Evolutionary conservation across 2,797 vertebrate genomes (phyloP), one percentile per base, ranked within the genome.

Genomic region (Chrysocyon brachyurus): DNA sequence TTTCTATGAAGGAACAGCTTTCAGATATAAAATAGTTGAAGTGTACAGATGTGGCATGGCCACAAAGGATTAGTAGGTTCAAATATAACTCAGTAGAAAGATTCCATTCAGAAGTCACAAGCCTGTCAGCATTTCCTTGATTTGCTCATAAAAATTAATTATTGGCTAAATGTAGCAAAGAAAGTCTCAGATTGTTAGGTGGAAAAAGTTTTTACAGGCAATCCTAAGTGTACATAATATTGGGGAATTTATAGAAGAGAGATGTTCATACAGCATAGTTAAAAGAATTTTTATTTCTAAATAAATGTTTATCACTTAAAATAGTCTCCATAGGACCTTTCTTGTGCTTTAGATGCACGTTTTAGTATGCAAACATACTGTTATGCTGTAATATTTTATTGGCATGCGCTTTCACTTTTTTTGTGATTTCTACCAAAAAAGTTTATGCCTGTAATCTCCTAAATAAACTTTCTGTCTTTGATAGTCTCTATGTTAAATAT

Each of bases 121-220:
- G 70, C 36, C 72, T 73, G 64, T 79, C 93, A 95, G 83, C 78
- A 66, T 77, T 95, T 94, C 78, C 79, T 61, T 88, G 26, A 61
- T 68, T 91, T 46, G 17, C 24, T 83, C 56, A n/a, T 73, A 91
- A 96, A 96, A 91, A 91, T 70, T 64, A 91, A 86, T 82, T 86
- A n/a, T 56, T 40, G 59, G 64, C 33, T 87, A 95, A 96, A 96
- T 77, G 82, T 91, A 92, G 64, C 31, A 68, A 77, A 90, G 64
- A 87, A 95, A 78, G 91, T 46, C 75, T 85, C 64, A 96, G 87
- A 66, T 70, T 82, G 7, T 79, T 49, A 84, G 68, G 46, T 83
- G 89, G 6, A 77, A 89, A 73, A 90, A 82, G 57, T 90, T 91
- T 94, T 90, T 64, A 64, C n/a, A 63, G 82, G 64, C n/a, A 94